Percentiles rank a stretch among this genome's conserved stretches.
Conservation (phyloP, 2,888 invertebrate species). For the Arctia plantaginis region DNA sequence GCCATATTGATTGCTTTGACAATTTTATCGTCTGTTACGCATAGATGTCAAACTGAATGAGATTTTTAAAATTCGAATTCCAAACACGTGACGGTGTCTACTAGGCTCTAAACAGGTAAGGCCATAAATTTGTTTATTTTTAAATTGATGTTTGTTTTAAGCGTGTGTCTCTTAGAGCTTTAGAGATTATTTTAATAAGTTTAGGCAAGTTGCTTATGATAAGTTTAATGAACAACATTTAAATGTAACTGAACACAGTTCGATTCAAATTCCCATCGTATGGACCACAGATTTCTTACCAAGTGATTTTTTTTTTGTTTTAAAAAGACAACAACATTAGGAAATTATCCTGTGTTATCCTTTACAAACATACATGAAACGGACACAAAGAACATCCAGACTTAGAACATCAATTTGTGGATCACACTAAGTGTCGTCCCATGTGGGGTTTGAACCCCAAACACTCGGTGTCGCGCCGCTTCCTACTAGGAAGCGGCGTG, state of each 20-base stretch:
- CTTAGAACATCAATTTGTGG: too few relatives aligned
- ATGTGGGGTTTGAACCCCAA: too few relatives aligned
- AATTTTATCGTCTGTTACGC: conserved; percentile 58
- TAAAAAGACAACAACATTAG: too few relatives aligned
- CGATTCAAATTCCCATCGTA: not conserved
- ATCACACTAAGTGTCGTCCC: too few relatives aligned
- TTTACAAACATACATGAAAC: too few relatives aligned
- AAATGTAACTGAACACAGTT: too few relatives aligned
- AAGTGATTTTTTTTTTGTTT: too few relatives aligned
- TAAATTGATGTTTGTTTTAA: conserved; percentile 9
- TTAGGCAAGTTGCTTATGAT: not conserved
- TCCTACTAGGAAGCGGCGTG: too few relatives aligned
- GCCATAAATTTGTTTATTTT: conserved; percentile 22
- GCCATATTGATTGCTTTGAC: conserved; percentile 57
- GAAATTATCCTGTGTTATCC: too few relatives aligned
- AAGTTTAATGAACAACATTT: not conserved
- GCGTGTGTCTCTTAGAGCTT: not conserved
- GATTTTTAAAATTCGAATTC: conserved; percentile 55
- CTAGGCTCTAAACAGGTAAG: conserved; percentile 4
- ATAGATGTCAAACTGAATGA: conserved; percentile 52
- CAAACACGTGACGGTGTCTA: conserved; percentile 45
- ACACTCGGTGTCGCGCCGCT: too few relatives aligned
- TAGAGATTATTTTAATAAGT: not conserved
- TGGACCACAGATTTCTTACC: too few relatives aligned
- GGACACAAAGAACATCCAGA: too few relatives aligned